Evolutionary conservation across 2,113 vertebrate species (phyloP).

Genomic region (Motacilla tschutschensis): DNA sequence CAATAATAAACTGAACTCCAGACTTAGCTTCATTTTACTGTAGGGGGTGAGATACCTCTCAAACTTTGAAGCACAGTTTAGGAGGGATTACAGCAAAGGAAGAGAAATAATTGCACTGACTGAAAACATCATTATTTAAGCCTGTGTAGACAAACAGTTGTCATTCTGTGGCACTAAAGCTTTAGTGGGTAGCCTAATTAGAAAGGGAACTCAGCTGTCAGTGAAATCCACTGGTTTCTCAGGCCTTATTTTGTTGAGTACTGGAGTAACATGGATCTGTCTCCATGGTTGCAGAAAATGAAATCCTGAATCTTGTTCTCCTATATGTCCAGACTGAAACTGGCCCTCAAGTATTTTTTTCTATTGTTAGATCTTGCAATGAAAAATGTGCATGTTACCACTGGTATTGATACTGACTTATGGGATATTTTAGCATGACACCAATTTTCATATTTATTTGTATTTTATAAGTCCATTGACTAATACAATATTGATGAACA

Average conservation of each 20-base stretch:
- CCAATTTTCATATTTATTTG: not conserved
- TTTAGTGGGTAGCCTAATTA: not conserved
- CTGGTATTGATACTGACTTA: not conserved
- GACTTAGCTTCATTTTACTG: not conserved
- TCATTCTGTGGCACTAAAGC: not conserved
- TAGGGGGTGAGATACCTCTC: not conserved
- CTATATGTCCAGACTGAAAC: not conserved
- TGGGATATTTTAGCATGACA: not conserved
- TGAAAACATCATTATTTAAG: not conserved
- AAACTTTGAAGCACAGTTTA: not conserved
- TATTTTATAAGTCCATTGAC: not conserved
- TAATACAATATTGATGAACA: not conserved
- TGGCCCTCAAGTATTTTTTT: not conserved
- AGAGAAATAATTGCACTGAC: not conserved
- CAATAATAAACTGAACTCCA: not conserved
- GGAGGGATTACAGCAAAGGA: not conserved
- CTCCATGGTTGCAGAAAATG: not conserved
- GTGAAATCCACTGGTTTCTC: not conserved
- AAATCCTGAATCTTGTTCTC: not conserved
- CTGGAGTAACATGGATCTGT: not conserved
- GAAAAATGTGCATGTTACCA: not conserved
- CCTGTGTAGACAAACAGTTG: not conserved
- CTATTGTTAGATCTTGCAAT: not conserved
- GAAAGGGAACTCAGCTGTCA: not conserved
- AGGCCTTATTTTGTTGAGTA: not conserved